A percentile compares a stretch with the other conserved stretches of the same genome.
Conservation (phyloP, 2,888 invertebrate genomes). For the Papilio demoleus region DNA sequence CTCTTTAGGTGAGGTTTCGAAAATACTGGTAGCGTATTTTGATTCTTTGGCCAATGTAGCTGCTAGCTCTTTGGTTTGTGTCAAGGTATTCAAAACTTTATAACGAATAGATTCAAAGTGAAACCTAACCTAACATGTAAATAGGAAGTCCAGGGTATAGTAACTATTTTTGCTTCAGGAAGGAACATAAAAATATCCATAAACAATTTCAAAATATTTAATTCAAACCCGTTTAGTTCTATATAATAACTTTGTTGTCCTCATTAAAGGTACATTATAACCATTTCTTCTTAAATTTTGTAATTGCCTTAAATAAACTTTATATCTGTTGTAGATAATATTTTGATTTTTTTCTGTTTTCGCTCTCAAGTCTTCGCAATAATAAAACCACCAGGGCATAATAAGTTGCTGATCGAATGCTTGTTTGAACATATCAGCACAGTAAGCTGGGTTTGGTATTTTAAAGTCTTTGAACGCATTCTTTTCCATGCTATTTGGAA, state of each 20-base stretch:
- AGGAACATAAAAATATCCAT: too few species aligned
- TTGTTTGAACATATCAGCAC: constrained; percentile 49
- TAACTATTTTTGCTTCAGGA: too few species aligned
- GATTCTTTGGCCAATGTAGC: too few species aligned
- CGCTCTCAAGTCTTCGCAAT: constrained; percentile 54
- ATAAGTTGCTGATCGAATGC: constrained; percentile 49
- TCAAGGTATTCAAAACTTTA: too few species aligned
- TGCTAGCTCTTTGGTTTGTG: too few species aligned
- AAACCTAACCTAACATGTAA: too few species aligned
- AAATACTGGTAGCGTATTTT: too few species aligned
- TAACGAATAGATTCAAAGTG: too few species aligned
- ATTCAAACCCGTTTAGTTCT: constrained; percentile 31
- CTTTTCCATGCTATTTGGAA: constrained; percentile 14
- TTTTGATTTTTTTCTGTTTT: constrained; percentile 32
- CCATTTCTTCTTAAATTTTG: constrained; percentile 22
- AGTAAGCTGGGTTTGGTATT: constrained; percentile 57
- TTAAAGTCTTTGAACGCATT: constrained; percentile 42
- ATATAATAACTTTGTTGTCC: neutral
- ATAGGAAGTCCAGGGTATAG: too few species aligned
- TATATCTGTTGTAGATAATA: constrained; percentile 5
- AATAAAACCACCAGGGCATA: constrained; percentile 65
- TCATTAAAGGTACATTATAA: neutral
- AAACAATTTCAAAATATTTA: neutral
- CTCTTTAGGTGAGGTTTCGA: too few species aligned
- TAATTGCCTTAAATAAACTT: constrained; percentile 16